Evolutionary conservation across 2,888 invertebrate genomes (phyloP), one percentile per base, ranked within the genome.

Genomic region (Heliconius erato): DNA sequence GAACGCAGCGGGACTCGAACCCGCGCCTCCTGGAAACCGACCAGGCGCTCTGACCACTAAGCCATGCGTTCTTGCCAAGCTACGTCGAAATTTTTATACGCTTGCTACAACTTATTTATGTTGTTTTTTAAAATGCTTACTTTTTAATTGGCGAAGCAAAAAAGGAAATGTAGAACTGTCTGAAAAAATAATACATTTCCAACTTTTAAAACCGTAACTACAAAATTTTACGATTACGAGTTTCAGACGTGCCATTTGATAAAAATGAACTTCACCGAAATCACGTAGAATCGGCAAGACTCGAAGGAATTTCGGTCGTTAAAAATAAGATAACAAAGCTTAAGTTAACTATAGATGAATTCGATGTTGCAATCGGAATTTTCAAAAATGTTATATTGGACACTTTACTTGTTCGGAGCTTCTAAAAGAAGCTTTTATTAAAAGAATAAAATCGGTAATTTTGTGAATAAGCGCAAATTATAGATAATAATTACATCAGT

Each of bases 311-410:
- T 71, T 71, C 26, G n/a, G n/a, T 71, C 71, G 71, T 40, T 71
- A 71, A 71, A 71, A 71, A 71, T 71, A 71, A 71, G 71, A 71
- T 40, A 71, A 71, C n/a, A 71, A n/a, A 40, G 40, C n/a, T 69
- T 28, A 35, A 69, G 12, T 40, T 40, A 40, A 40, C 71, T 71
- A 40, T 40, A 23, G 71, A 71, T 35, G 35, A 69, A 23, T 35
- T 69, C 35, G 23, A 35, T 40, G 40, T 40, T 35, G 69, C 69
- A 71, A 40, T 69, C 2, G n/a, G 71, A 40, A 40, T 69, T 69
- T 23, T 69, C 23, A 40, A 40, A 35, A 40, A 35, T 35, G 23
- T 71, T 40, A 23, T n/a, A 71, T 71, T 71, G 40, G 12, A 40
- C 23, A 71, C n/a, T 23, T 19, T n/a, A 40, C 40, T 71, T 40